These are phyloP conservation scores for Drosophila paracracens DNA, from an alignment of 2,888 invertebrate genomes.

Conservation along the genomic window DNA sequence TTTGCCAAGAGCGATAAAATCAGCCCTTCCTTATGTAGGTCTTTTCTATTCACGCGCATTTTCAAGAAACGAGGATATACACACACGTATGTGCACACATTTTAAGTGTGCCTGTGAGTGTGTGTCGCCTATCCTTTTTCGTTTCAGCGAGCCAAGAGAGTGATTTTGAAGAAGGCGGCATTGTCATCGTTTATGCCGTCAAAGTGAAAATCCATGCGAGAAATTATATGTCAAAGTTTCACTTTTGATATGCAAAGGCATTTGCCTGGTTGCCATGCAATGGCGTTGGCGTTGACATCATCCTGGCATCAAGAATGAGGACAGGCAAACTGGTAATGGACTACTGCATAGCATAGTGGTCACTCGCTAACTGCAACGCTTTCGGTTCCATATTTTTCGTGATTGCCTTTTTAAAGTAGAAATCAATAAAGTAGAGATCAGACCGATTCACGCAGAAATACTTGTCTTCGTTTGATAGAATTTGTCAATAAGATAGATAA, in stretches of 20 bases:
- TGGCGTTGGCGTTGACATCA: slow-evolving; percentile 40
- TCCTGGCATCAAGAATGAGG: slow-evolving; percentile 26
- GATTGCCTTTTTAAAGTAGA: not conserved
- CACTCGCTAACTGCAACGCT: not conserved
- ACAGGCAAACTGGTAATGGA: not conserved
- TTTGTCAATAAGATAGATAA: not conserved
- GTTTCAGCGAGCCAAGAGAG: slow-evolving; percentile 25
- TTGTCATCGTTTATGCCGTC: slow-evolving; percentile 78
- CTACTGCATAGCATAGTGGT: not conserved
- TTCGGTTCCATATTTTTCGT: not conserved
- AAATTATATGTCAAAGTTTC: slow-evolving; percentile 80
- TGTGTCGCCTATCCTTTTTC: slow-evolving; percentile 8
- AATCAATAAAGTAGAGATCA: not conserved
- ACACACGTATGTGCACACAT: slow-evolving; percentile 1
- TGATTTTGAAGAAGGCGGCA: slow-evolving; percentile 45
- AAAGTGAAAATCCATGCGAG: slow-evolving; percentile 80
- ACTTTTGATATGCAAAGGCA: slow-evolving; percentile 77
- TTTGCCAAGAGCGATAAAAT: slow-evolving; percentile 40
- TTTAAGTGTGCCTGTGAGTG: not conserved
- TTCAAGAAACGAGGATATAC: slow-evolving; percentile 4
- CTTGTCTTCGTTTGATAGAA: not conserved
- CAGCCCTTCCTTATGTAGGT: slow-evolving; percentile 5
- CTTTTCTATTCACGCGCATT: slow-evolving; percentile 17
- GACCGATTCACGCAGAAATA: not conserved
- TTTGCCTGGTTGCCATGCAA: slow-evolving; percentile 28